A percentile compares a stretch with the other conserved stretches of the same genome.
Conservation (phyloP, 2,888 invertebrate species). For the Campopleginae sp. region DNA sequence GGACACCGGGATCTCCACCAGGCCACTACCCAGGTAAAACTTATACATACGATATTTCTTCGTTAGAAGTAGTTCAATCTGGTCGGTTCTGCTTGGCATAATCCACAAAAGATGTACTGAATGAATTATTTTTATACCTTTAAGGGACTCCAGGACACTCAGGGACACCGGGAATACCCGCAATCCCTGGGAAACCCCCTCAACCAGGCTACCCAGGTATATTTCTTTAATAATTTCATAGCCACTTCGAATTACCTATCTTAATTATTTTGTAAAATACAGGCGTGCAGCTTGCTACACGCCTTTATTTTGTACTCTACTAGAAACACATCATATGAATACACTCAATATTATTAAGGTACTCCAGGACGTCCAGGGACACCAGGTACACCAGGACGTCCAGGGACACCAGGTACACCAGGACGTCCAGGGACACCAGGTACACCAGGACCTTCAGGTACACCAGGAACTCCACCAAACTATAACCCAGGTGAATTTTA, state of each 20-base stretch:
- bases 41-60: no score
- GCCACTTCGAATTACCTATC: no score
- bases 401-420: constrained; percentile 8
- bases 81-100: not conserved
- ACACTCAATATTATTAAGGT: constrained; percentile 74
- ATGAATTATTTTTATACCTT: constrained; percentile 9
- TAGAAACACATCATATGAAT: not conserved
- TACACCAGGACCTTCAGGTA: no score
- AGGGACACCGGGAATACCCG: constrained; percentile 79
- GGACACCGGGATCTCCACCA: constrained; percentile 81
- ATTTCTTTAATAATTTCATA: not conserved
- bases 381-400: constrained; percentile 59
- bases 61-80: no score
- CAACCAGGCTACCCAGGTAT: constrained; percentile 70
- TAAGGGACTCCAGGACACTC: constrained; percentile 83
- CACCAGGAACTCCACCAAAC: not conserved
- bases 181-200: constrained; percentile 64
- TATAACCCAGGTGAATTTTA: constrained; percentile 64
- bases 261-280: no score
- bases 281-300: no score
- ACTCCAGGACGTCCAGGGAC: constrained; percentile 76
- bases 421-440: no score
- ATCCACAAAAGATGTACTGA: no score
- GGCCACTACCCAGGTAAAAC: not conserved
- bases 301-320: not conserved